A percentile compares a stretch with the other conserved stretches of the same genome.
phyloP scores from a whole-genome alignment of 2,113 vertebrate genomes.

The Triplophysa rosa region DNA sequence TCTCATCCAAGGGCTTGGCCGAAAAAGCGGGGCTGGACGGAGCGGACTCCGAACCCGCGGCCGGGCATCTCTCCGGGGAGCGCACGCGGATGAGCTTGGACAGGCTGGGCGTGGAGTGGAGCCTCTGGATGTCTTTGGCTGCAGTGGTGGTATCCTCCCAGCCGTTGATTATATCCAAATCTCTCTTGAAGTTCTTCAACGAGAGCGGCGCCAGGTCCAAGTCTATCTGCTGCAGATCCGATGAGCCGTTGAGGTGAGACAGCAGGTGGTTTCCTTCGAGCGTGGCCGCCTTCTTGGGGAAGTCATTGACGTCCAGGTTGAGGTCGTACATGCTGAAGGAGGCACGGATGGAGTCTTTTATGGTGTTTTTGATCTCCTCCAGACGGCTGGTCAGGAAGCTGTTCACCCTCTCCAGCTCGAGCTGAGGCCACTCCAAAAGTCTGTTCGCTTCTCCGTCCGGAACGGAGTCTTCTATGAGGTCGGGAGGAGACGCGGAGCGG shows the following conservation, averaged over 20 bases:
- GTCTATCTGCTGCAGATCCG: constrained; percentile 91
- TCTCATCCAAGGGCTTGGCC: constrained; percentile 72
- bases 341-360: constrained; percentile 95
- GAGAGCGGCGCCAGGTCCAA: constrained; percentile 93
- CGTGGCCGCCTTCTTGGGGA: constrained; percentile 89
- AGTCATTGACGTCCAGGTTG: constrained; percentile 91
- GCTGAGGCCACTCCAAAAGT: constrained; percentile 90
- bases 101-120: constrained; percentile 84
- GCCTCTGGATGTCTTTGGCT: constrained; percentile 81
- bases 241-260: constrained; percentile 88
- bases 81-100: constrained; percentile 92
- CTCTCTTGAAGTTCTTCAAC: constrained; percentile 84
- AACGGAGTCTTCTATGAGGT: constrained; percentile 64
- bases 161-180: constrained; percentile 78
- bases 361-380: constrained; percentile 97
- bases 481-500: constrained; percentile 61
- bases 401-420: constrained; percentile 93
- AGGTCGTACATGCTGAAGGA: constrained; percentile 95
- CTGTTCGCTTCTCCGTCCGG: constrained; percentile 76
- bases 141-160: constrained; percentile 66
- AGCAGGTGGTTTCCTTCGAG: constrained; percentile 87
- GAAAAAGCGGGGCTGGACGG: constrained; percentile 58
- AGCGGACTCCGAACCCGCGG: constrained; percentile 60
- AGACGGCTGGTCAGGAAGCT: constrained; percentile 95
- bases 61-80: constrained; percentile 80